Evolutionary conservation across 2,113 vertebrate genomes (phyloP).

Genomic region (Sterrhoptilus dennistouni): DNA sequence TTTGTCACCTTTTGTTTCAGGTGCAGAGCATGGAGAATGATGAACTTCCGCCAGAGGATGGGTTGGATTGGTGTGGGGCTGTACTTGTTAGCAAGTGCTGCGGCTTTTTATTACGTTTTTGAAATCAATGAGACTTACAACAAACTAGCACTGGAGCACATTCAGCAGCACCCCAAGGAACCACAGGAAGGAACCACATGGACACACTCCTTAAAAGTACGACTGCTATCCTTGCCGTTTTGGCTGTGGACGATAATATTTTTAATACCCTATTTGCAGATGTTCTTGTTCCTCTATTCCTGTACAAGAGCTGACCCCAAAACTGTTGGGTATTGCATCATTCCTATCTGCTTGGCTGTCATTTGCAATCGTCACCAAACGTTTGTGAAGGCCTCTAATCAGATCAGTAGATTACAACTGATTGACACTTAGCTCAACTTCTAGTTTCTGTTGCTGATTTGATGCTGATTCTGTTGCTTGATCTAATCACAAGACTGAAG

Average conservation of each 20-base stretch:
- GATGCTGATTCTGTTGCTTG: background rate
- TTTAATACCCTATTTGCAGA: constrained; percentile 92
- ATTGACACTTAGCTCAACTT: constrained; percentile 84
- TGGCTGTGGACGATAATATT: constrained; percentile 92
- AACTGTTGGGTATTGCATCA: constrained; percentile 92
- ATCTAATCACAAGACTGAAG: constrained; percentile 61
- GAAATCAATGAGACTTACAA: constrained; percentile 92
- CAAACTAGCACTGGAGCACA: constrained; percentile 86
- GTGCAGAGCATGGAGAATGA: constrained; percentile 98
- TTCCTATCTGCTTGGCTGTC: constrained; percentile 91
- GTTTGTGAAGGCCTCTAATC: constrained; percentile 87
- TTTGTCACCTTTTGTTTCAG: constrained; percentile 38
- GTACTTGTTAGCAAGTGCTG: constrained; percentile 87
- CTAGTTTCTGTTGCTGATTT: constrained; percentile 14
- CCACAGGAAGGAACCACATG: constrained; percentile 72
- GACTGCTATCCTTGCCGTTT: constrained; percentile 86
- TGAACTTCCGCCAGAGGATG: constrained; percentile 99
- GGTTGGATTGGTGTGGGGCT: constrained; percentile 92
- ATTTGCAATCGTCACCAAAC: constrained; percentile 90
- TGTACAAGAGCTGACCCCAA: constrained; percentile 93
- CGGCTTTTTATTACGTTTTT: constrained; percentile 90
- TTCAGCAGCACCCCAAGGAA: constrained; percentile 78
- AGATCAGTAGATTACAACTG: constrained; percentile 86
- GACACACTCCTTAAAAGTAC: constrained; percentile 79
- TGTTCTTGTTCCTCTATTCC: constrained; percentile 97